Evolutionary conservation across 2,797 vertebrate species (phyloP).

Genomic region (Microctenopoma stevenorrisi): DNA sequence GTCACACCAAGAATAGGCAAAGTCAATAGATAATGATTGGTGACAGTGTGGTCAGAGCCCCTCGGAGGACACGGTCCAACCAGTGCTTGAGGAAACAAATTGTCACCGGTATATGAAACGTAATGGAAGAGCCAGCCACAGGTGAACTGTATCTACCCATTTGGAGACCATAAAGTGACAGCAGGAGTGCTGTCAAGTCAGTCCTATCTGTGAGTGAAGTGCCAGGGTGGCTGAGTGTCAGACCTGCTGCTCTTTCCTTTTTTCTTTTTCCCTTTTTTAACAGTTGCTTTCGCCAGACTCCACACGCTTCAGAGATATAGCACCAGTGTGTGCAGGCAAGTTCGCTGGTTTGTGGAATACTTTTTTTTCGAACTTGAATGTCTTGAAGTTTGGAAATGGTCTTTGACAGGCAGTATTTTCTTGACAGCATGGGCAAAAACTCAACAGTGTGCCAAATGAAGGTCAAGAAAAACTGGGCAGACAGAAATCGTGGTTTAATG

Average conservation of each 20-base stretch:
- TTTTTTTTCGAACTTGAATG: slow-evolving; percentile 13
- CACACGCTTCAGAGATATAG: slow-evolving; percentile 39
- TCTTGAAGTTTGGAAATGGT: slow-evolving; percentile 24
- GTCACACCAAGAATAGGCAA: slow-evolving; percentile 21
- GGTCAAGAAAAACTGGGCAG: slow-evolving; percentile 26
- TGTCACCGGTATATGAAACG: slow-evolving; percentile 17
- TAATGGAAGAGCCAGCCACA: slow-evolving; percentile 29
- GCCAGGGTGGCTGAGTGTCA: slow-evolving; percentile 36
- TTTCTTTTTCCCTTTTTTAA: not conserved
- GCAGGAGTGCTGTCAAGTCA: slow-evolving; percentile 38
- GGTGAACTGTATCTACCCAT: slow-evolving; percentile 45
- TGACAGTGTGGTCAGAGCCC: not conserved
- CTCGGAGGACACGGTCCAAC: slow-evolving; percentile 6
- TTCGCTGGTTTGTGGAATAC: slow-evolving; percentile 12
- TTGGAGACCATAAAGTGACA: slow-evolving; percentile 32
- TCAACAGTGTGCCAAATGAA: slow-evolving; percentile 23
- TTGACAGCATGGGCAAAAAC: slow-evolving; percentile 20
- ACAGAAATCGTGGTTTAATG: slow-evolving; percentile 20
- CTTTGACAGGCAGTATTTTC: slow-evolving; percentile 33
- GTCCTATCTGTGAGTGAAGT: slow-evolving; percentile 16
- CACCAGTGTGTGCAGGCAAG: slow-evolving; percentile 31
- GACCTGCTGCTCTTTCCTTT: slow-evolving; percentile 34
- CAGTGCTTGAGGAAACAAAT: slow-evolving; percentile 28
- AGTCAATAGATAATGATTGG: not conserved
- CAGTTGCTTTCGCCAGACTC: slow-evolving; percentile 20